A percentile compares a stretch with the other conserved stretches of the same genome.
Evolutionary conservation across 2,113 vertebrate species (phyloP).

Genomic region (Artemisiospiza belli): DNA sequence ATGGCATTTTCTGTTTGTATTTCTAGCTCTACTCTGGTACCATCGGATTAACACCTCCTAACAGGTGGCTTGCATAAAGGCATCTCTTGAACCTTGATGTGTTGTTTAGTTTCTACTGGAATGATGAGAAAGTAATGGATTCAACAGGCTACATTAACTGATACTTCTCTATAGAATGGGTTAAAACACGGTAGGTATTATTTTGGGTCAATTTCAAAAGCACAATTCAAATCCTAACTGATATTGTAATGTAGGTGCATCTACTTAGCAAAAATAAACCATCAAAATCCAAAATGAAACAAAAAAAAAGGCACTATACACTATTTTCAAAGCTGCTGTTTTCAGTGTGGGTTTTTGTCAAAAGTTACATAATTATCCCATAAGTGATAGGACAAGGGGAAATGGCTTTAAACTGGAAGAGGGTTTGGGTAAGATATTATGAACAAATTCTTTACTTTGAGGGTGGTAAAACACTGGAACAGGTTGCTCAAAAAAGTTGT

Average conservation of each 20-base stretch:
- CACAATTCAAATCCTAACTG: background rate
- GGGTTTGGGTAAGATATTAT: background rate
- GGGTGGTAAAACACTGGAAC: background rate
- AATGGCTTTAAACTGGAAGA: background rate
- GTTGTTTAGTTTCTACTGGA: background rate
- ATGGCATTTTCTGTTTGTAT: rapidly evolving
- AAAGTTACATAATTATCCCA: background rate
- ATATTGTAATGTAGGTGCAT: background rate
- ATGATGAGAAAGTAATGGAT: background rate
- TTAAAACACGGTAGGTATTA: background rate
- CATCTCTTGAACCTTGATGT: background rate
- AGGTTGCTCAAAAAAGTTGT: background rate
- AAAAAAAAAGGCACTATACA: too few species aligned
- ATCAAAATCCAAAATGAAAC: background rate
- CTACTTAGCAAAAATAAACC: background rate
- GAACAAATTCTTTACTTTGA: background rate
- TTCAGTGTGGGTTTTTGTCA: background rate
- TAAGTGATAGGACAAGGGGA: background rate
- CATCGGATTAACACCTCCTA: background rate
- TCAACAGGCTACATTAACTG: background rate
- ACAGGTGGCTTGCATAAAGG: background rate
- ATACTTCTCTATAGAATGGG: background rate
- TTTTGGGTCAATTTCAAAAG: background rate
- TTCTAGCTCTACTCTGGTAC: background rate
- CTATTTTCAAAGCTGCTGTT: background rate